A percentile compares a stretch with the other conserved stretches of the same genome.
Evolutionary conservation across 2,888 invertebrate genomes (phyloP).

Genomic region (Linyphia triangularis): DNA sequence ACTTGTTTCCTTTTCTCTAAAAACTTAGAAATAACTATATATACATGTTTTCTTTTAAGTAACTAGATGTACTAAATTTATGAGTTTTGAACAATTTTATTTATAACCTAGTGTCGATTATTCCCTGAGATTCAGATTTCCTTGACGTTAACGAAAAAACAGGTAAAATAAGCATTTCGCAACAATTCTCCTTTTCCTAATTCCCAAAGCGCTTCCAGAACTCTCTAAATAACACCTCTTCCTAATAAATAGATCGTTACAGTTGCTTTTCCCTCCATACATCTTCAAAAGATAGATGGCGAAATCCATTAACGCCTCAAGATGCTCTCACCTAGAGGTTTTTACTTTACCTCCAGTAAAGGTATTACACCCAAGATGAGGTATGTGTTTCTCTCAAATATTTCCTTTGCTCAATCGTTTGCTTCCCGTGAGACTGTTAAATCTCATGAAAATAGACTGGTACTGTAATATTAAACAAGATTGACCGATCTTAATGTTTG

Average conservation of each 20-base stretch:
- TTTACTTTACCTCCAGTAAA: neutral
- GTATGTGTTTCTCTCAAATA: neutral
- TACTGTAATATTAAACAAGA: neutral
- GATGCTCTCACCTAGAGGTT: slow-evolving; percentile 6
- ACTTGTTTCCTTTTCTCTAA: too few relatives aligned
- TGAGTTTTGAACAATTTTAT: too few relatives aligned
- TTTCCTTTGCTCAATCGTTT: neutral
- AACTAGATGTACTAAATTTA: too few relatives aligned
- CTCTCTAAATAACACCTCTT: slow-evolving; percentile 7
- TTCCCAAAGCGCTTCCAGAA: too few relatives aligned
- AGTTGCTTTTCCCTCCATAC: neutral
- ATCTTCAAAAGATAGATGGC: slow-evolving; percentile 22
- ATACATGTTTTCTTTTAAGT: too few relatives aligned
- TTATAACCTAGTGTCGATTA: too few relatives aligned
- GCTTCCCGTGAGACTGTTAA: neutral
- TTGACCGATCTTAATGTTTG: neutral
- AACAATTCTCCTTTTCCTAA: too few relatives aligned
- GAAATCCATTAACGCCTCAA: slow-evolving; percentile 20
- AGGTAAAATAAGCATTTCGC: too few relatives aligned
- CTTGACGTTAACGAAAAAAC: too few relatives aligned
- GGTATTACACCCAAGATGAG: neutral
- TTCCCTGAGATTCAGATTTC: too few relatives aligned
- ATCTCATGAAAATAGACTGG: neutral
- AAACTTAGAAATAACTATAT: too few relatives aligned
- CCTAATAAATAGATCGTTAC: neutral